Conservation (phyloP, 2,113 vertebrate genomes). For the Salvelinus namaycush region DNA sequence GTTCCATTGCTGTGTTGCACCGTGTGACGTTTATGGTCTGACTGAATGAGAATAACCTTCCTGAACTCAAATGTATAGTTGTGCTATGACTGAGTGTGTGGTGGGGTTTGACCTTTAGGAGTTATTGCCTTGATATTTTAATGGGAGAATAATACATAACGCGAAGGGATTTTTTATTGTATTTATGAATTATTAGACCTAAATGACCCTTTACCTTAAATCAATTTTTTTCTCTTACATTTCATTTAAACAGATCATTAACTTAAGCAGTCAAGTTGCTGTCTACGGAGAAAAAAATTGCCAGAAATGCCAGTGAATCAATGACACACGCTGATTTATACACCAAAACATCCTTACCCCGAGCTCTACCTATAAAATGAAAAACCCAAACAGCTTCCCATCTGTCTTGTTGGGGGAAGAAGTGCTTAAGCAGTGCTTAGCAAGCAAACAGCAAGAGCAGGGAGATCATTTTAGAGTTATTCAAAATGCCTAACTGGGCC, state of each 20-base stretch:
- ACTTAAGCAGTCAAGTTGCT: background rate
- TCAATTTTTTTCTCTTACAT: background rate
- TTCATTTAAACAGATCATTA: background rate
- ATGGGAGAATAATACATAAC: slow-evolving; percentile 2
- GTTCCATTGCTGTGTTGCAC: slow-evolving; percentile 21
- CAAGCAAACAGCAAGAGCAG: slow-evolving; percentile 16
- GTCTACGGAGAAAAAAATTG: background rate
- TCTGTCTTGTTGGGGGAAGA: slow-evolving; percentile 3
- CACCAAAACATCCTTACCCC: background rate
- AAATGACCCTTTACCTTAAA: slow-evolving; percentile 13
- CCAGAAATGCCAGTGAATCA: slow-evolving; percentile 13
- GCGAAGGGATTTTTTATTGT: background rate
- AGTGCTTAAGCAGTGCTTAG: background rate
- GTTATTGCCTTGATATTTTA: slow-evolving; percentile 7
- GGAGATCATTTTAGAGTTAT: slow-evolving; percentile 23
- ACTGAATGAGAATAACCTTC: background rate
- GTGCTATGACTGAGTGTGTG: background rate
- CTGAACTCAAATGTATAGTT: background rate
- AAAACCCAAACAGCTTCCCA: background rate
- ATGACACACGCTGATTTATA: slow-evolving; percentile 2
- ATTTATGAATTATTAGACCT: slow-evolving; percentile 16
- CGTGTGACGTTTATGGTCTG: slow-evolving; percentile 35
- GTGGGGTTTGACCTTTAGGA: slow-evolving; percentile 10
- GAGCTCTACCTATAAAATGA: background rate
- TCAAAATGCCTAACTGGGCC: slow-evolving; percentile 15